Evolutionary conservation across 1,140 invertebrate species (phyloP), one percentile per base, ranked within the genome.

Genomic region (Trissolcus basalis): DNA sequence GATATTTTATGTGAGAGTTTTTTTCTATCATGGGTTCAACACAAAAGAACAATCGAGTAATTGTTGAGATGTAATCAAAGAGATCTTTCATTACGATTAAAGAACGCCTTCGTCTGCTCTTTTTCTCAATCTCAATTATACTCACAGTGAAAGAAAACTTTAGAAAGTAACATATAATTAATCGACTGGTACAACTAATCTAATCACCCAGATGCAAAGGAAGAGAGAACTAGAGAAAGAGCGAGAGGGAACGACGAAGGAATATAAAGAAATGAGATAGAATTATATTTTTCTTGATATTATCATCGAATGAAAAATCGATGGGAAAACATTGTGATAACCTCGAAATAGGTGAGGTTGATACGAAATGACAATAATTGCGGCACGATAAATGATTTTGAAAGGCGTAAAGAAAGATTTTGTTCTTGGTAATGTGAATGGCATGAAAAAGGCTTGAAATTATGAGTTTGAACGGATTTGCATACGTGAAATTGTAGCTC

Each of bases 31-130:
- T 48, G 55, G 39, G 70, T 47, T 50, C 45, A 54, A 54, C 49
- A 71, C 73, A 70, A 77, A 77, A 69, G 74, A 70, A 51, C 74
- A 72, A 71, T 77, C 63, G 74, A 77, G 63, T 77, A 77, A 77
- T 77, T 77, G 68, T 71, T 68, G 56, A 72, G 68, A 77, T 71
- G 68, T 63, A 77, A 77, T 72, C 74, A 70, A 77, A 71, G 74
- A 71, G 68, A 77, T 77, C 74, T 71, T 77, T 77, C 74, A 68
- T 72, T 72, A 68, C 63, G 63, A 71, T 77, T 70, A 77, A 77
- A 72, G 58, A 77, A 68, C 61, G 60, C 74, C 74, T 51, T 77
- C 55, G 67, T 61, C 67, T 67, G 60, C 67, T 77, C 61, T 71
- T 77, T 77, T 77, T 36, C 67, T 77, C 61, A 54, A 69, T 71